These are phyloP conservation scores for Thamnophis elegans DNA, from an alignment of 2,797 vertebrate genomes.

Conservation along the genomic window DNA sequence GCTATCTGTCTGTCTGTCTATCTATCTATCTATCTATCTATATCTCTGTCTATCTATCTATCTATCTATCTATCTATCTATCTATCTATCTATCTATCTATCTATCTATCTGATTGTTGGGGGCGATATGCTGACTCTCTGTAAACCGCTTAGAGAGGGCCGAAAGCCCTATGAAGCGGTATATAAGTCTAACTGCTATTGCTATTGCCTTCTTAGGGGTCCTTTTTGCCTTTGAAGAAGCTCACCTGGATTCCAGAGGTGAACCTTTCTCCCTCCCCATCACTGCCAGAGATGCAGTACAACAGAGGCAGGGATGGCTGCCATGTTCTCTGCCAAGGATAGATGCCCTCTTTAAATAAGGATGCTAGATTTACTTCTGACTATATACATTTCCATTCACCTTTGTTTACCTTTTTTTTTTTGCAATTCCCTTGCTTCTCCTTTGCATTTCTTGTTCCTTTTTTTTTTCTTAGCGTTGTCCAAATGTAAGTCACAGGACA, in stretches of 20 bases:
- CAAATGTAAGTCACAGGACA: background rate
- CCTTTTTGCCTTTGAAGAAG: background rate
- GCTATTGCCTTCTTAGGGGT: background rate
- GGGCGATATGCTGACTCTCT: no score
- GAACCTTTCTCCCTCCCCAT: background rate
- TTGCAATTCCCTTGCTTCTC: background rate
- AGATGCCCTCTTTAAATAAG: background rate
- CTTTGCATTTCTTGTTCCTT: background rate
- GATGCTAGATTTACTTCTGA: background rate
- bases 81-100: no score
- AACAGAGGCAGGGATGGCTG: background rate
- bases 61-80: no score
- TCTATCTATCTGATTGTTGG: no score
- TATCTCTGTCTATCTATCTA: no score
- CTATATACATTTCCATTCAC: background rate
- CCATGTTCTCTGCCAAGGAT: background rate
- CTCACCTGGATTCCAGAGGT: background rate
- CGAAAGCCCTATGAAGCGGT: no score
- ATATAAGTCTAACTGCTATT: no score
- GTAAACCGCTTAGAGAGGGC: no score
- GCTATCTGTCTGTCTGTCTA: no score
- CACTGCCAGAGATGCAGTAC: background rate
- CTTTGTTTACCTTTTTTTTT: background rate
- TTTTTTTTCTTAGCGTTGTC: background rate
- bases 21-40: no score